A percentile compares a stretch with the other conserved stretches of the same genome.
Evolutionary conservation across 2,797 vertebrate species (phyloP).

Genomic region (Xenops minutus): DNA sequence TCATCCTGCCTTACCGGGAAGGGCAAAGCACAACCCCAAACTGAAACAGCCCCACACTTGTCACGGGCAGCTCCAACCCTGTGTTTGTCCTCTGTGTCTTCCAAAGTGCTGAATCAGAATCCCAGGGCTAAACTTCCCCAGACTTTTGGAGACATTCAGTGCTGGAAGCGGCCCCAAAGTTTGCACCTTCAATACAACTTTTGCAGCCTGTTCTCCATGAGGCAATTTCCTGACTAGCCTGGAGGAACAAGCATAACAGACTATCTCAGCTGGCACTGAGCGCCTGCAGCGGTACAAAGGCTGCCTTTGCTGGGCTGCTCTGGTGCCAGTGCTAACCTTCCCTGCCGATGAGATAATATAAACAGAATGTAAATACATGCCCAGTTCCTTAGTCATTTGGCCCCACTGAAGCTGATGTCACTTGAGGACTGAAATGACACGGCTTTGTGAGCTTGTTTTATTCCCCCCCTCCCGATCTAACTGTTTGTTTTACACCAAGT

Average conservation of each 20-base stretch:
- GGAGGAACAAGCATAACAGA: slow-evolving; percentile 55
- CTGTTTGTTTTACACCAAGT: rapidly evolving
- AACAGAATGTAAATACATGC: slow-evolving; percentile 67
- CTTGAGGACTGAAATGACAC: slow-evolving; percentile 4
- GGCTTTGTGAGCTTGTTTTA: background rate
- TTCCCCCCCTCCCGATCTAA: background rate
- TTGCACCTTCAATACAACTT: background rate
- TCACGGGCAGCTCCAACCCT: background rate
- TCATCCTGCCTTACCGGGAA: background rate
- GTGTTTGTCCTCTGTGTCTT: background rate
- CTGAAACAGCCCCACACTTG: background rate
- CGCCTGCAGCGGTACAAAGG: slow-evolving; percentile 24
- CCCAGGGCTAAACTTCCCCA: background rate
- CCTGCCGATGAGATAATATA: slow-evolving; percentile 28
- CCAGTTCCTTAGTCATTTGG: slow-evolving; percentile 41
- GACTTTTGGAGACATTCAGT: slow-evolving; percentile 25
- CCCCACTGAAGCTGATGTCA: background rate
- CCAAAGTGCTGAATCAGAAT: slow-evolving; percentile 44
- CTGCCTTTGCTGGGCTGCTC: slow-evolving; percentile 34
- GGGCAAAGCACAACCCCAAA: background rate
- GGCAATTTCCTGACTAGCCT: slow-evolving; percentile 66
- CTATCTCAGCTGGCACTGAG: slow-evolving; percentile 34
- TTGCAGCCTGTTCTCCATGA: slow-evolving; percentile 47
- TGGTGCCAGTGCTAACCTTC: slow-evolving; percentile 32
- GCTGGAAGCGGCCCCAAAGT: background rate